A percentile compares a stretch with the other conserved stretches of the same genome.
These are phyloP conservation scores for Chaetodon trifasciatus DNA, from an alignment of 2,797 vertebrate species.

Conservation along the genomic window DNA sequence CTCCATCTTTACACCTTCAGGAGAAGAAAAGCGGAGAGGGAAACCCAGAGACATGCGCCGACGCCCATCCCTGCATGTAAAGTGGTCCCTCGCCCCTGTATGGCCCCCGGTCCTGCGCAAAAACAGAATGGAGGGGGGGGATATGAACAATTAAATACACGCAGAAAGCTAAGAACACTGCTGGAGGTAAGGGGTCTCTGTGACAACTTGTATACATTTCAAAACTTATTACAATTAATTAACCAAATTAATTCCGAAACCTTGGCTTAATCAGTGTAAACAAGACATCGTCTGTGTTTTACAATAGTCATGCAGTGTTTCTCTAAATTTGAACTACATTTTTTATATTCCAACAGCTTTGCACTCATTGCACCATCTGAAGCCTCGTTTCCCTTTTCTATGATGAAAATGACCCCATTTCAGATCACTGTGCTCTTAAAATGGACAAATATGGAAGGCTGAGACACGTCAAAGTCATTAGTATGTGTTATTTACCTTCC, in stretches of 20 bases:
- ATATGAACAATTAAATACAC: background rate
- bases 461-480: no score
- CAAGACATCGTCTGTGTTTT: slow-evolving; percentile 11
- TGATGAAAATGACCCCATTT: background rate
- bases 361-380: background rate
- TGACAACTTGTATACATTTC: slow-evolving; percentile 8
- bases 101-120: slow-evolving; percentile 84
- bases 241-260: slow-evolving; percentile 28
- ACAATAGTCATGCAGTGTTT: slow-evolving; percentile 15
- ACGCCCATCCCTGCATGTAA: slow-evolving; percentile 74
- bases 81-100: slow-evolving; percentile 76
- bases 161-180: slow-evolving; percentile 4
- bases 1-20: slow-evolving; percentile 82
- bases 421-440: background rate
- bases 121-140: background rate
- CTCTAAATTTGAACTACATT: background rate
- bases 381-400: background rate
- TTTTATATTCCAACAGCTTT: background rate
- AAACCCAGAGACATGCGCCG: slow-evolving; percentile 75
- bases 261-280: slow-evolving; percentile 15
- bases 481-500: no score
- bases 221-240: slow-evolving; percentile 27
- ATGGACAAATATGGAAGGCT: background rate
- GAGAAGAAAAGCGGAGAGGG: slow-evolving; percentile 81
- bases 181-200: slow-evolving; percentile 5